Percentiles rank a stretch among this genome's conserved stretches.
Conservation (phyloP, 2,888 invertebrate genomes). For the Pachycephus smyrnensis region DNA sequence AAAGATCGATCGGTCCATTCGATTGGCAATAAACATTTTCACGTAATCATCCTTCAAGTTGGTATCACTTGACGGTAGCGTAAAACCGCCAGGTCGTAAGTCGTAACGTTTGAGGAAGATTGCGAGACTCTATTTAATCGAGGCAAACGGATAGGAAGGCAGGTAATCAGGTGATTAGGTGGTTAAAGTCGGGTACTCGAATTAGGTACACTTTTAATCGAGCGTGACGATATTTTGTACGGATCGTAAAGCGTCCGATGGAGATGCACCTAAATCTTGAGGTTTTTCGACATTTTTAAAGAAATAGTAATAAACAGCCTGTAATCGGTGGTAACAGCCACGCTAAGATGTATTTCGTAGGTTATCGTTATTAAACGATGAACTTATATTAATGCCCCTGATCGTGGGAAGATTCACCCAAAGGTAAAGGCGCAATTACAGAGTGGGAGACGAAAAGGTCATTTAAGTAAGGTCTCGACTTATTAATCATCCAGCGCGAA, state of each 20-base stretch:
- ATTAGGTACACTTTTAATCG: not conserved
- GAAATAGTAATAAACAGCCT: not conserved
- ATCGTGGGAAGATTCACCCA: not conserved
- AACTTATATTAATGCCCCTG: not conserved
- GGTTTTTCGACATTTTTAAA: not conserved
- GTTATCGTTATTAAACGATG: not conserved
- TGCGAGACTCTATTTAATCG: not conserved
- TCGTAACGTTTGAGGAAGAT: not conserved
- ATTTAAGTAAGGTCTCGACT: not conserved
- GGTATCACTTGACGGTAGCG: not conserved
- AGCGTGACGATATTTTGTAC: not conserved
- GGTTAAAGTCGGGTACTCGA: not conserved
- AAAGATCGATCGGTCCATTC: not conserved
- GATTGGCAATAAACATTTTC: not conserved
- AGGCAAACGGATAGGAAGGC: not conserved
- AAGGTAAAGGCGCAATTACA: not conserved
- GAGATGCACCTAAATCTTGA: not conserved
- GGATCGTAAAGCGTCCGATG: not conserved
- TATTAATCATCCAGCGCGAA: not conserved
- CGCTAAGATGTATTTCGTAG: not conserved
- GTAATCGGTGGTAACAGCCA: not conserved
- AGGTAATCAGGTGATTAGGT: not conserved
- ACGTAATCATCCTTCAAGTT: not conserved
- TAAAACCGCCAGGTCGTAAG: not conserved
- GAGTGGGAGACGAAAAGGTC: not conserved